phyloP scores from a whole-genome alignment of 1,140 invertebrate genomes.

The Littorina saxatilis region DNA sequence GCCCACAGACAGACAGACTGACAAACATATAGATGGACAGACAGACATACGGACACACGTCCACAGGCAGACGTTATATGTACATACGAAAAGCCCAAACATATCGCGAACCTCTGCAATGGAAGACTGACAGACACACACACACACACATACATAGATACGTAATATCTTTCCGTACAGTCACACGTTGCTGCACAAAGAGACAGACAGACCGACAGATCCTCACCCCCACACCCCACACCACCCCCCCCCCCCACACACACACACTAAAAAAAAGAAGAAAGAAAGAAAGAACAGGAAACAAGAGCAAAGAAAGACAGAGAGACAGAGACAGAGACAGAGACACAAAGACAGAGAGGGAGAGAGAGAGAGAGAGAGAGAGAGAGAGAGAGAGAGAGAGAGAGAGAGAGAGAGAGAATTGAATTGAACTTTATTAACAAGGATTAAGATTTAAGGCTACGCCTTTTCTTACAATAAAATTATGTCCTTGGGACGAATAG shows the following conservation, averaged over 20 bases:
- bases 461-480: no score
- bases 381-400: no score
- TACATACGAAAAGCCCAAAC: no score
- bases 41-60: background rate
- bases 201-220: background rate
- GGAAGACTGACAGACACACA: background rate
- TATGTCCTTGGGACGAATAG: no score
- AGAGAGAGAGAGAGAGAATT: no score
- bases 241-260: background rate
- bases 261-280: background rate
- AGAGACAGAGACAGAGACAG: no score
- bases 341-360: no score
- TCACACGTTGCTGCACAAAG: background rate
- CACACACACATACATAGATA: constrained; percentile 1
- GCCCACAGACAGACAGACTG: background rate
- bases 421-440: no score
- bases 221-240: background rate
- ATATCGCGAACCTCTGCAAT: background rate
- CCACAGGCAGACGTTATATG: background rate
- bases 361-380: no score
- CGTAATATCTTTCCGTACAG: background rate
- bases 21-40: background rate
- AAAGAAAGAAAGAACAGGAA: no score
- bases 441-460: no score
- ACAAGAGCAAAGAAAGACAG: no score